Evolutionary conservation across 2,888 invertebrate species (phyloP).

Genomic region (Cyrtodaria siliqua): DNA sequence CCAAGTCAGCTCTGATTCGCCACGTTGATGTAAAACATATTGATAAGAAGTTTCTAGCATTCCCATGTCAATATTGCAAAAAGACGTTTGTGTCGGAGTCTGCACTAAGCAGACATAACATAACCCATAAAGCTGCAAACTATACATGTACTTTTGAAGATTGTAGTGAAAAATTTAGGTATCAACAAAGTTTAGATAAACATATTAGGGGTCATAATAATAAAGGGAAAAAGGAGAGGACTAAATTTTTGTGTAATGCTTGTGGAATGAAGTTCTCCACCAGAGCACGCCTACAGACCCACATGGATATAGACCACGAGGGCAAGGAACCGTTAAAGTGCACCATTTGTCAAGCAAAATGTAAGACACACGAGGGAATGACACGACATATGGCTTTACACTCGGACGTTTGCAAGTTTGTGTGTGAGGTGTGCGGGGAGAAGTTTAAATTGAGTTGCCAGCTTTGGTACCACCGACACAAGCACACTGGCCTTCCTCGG

Average conservation of each 20-base stretch:
- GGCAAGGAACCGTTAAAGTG: not conserved
- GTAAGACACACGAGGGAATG: not conserved
- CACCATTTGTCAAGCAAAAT: not conserved
- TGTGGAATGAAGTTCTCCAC: not conserved
- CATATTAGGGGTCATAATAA: not conserved
- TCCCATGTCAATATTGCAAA: no score
- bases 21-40: no score
- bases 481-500: not conserved
- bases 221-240: not conserved
- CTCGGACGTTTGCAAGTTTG: not conserved
- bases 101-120: no score
- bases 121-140: no score
- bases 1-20: no score
- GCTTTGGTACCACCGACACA: conserved; percentile 11
- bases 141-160: not conserved
- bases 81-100: no score
- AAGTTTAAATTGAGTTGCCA: not conserved
- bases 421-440: conserved; percentile 15
- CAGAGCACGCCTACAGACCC: not conserved
- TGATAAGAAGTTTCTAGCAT: no score
- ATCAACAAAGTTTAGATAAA: not conserved
- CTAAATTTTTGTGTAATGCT: not conserved
- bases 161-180: not conserved
- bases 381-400: not conserved
- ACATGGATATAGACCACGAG: not conserved